phyloP scores from a whole-genome alignment of 2,797 vertebrate genomes.

The Falco columbarius region DNA sequence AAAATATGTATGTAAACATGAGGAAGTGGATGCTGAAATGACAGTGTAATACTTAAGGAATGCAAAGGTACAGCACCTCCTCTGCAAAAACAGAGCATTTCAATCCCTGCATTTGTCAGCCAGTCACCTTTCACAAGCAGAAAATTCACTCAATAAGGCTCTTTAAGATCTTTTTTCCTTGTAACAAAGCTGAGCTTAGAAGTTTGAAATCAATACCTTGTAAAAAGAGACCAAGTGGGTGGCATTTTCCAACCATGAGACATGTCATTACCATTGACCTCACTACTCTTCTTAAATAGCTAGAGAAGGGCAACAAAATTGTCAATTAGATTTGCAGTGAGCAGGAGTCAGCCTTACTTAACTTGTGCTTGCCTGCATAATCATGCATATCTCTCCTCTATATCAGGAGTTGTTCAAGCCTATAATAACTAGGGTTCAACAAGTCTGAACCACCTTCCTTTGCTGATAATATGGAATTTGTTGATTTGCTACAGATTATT shows the following conservation, averaged over 20 bases:
- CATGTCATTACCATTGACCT: constrained; percentile 79
- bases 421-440: constrained; percentile 77
- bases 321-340: constrained; percentile 79
- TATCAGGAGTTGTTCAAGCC: constrained; percentile 73
- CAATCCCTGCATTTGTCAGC: neutral
- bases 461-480: constrained; percentile 69
- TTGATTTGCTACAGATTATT: constrained; percentile 73
- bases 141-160: constrained; percentile 12
- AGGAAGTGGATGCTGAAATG: neutral
- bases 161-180: constrained; percentile 20
- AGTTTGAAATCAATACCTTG: constrained; percentile 73
- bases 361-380: constrained; percentile 71
- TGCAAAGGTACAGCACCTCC: neutral
- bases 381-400: constrained; percentile 74
- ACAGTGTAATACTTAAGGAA: neutral
- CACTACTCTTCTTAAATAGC: constrained; percentile 79
- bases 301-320: constrained; percentile 80
- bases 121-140: constrained; percentile 16
- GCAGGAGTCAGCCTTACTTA: constrained; percentile 68
- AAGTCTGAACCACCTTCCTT: constrained; percentile 75
- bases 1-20: neutral
- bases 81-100: neutral
- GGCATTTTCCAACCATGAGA: constrained; percentile 75
- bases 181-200: constrained; percentile 72
- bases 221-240: constrained; percentile 67